Percentiles rank a stretch among this genome's conserved stretches.
Evolutionary conservation across 2,797 vertebrate genomes (phyloP).

Genomic region (Dicrostonyx torquatus): DNA sequence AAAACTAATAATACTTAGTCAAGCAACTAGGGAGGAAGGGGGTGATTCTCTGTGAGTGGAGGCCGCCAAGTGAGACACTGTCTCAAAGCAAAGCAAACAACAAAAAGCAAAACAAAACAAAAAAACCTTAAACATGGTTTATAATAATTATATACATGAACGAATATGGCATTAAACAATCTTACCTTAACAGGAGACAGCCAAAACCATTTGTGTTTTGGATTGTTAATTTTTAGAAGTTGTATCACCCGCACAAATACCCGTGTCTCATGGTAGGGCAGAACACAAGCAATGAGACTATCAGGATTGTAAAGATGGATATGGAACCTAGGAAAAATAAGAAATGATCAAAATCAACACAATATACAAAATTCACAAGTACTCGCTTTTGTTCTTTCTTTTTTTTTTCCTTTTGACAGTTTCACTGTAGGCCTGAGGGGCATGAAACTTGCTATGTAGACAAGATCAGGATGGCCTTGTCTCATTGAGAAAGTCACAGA

Average conservation of each 20-base stretch:
- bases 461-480: not conserved
- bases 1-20: not conserved
- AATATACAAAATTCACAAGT: slow-evolving; percentile 5
- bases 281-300: slow-evolving; percentile 92
- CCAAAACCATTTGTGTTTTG: slow-evolving; percentile 95
- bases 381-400: not conserved
- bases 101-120: not conserved
- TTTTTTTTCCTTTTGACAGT: not conserved
- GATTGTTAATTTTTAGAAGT: slow-evolving; percentile 90
- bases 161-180: slow-evolving; percentile 36
- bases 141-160: not conserved
- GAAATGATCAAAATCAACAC: not conserved
- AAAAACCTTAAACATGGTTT: slow-evolving; percentile 3
- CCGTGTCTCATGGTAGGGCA: slow-evolving; percentile 96
- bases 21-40: not conserved
- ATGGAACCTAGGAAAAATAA: slow-evolving; percentile 90
- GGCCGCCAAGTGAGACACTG: not conserved
- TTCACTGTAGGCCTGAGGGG: not conserved
- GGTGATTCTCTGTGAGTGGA: not conserved
- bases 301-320: slow-evolving; percentile 95
- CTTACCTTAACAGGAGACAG: slow-evolving; percentile 92
- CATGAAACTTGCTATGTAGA: not conserved
- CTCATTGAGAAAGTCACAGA: not conserved
- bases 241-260: slow-evolving; percentile 95
- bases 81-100: not conserved